Evolutionary conservation across 2,888 invertebrate species (phyloP), one percentile per base, ranked within the genome.

Genomic region (Lucinisca nassula): DNA sequence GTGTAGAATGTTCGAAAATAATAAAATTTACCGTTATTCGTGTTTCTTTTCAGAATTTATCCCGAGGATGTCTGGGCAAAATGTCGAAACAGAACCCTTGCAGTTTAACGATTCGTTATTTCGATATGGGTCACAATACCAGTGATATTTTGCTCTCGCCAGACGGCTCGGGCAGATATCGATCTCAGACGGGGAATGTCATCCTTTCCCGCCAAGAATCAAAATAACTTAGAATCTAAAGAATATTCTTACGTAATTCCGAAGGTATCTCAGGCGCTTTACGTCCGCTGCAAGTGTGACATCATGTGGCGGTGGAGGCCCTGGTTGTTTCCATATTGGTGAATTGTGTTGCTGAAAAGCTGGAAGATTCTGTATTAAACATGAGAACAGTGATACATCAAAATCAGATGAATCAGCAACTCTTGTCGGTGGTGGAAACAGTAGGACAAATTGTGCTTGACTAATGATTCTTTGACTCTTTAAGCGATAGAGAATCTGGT

Each of bases 381-480:
- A 82, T 10, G 55, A n/a, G 17, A 82, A n/a, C 40, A 82, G 72
- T 8, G 72, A 72, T 2, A 82, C 67, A 40, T 82, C 82, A 55
- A 77, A 82, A n/a, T 72, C 77, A 21, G 55, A 72, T 2, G 72
- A 40, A 55, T 77, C 77, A n/a, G 40, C 61, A 3, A 45, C 24
- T 21, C 35, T 55, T 21, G 2, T 10, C 30, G 45, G 49, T 1
- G 35, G 67, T 40, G 82, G 82, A n/a, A 72, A 77, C 32, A 82
- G 40, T 10, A 77, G 8, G 2, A 27, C n/a, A 58, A 30, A 51
- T 27, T 82, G 82, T 4, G 49, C 72, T 10, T 70, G 17, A 0
- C 3, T 82, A 21, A 77, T 40, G 8, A 77, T 61, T 32, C 37
- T 72, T 37, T 24, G 49, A 27, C 70, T 49, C 35, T 75, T 21